Conservation (phyloP, 2,797 vertebrate genomes). For the Notolabrus celidotus region DNA sequence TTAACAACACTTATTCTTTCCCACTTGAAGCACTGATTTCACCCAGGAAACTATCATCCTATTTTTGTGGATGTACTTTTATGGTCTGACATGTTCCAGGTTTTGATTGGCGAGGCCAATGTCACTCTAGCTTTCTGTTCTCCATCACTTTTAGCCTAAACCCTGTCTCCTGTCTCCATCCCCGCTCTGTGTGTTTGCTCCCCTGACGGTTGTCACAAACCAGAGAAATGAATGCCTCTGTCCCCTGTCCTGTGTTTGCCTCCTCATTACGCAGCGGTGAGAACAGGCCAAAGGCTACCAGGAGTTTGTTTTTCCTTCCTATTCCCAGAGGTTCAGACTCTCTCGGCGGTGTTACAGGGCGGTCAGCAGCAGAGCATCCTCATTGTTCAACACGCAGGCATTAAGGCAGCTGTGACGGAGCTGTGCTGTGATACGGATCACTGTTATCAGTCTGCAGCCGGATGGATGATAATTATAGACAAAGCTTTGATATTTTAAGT, state of each 20-base stretch:
- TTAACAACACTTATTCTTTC: no score
- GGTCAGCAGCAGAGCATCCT: background rate
- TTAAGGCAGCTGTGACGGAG: background rate
- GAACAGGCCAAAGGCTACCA: background rate
- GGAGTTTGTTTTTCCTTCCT: constrained; percentile 1
- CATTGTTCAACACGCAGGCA: background rate
- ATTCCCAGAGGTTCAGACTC: background rate
- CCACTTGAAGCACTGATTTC: no score
- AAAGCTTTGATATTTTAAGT: constrained; percentile 5
- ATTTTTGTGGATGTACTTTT: background rate
- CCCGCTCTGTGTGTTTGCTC: background rate
- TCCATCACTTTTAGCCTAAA: background rate
- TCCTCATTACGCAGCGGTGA: background rate
- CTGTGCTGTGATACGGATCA: constrained; percentile 6
- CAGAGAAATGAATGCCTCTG: background rate
- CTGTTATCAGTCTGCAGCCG: constrained; percentile 1
- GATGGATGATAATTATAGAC: constrained; percentile 3
- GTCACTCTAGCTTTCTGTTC: background rate
- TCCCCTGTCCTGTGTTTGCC: background rate
- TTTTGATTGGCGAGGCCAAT: background rate
- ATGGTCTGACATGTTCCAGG: background rate
- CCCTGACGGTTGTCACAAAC: background rate
- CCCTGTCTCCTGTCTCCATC: background rate
- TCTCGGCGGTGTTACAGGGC: background rate
- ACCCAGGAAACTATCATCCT: background rate